phyloP scores from a whole-genome alignment of 2,797 vertebrate genomes.

The Graptemys geographica region DNA sequence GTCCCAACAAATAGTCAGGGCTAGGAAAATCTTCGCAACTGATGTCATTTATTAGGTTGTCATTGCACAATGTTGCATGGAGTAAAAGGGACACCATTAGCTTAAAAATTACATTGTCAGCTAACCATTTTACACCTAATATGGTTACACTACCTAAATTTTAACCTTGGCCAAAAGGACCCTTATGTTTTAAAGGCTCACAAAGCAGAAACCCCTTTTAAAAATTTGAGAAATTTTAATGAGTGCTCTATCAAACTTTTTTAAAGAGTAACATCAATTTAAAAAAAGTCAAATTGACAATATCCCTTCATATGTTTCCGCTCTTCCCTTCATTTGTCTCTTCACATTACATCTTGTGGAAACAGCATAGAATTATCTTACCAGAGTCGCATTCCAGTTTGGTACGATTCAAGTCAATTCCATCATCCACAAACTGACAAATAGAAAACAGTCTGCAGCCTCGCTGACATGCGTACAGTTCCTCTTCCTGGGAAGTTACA shows the following conservation, averaged over 20 bases:
- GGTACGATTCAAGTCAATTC: conserved; percentile 92
- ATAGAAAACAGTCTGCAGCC: conserved; percentile 98
- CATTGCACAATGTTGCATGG: neutral
- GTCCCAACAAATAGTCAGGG: neutral
- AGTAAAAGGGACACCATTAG: neutral
- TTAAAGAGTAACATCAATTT: neutral
- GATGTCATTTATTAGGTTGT: too few relatives aligned
- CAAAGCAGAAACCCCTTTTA: neutral
- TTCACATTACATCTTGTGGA: neutral
- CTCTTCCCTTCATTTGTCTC: neutral
- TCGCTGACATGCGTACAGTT: conserved; percentile 95
- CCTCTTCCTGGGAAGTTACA: conserved; percentile 89
- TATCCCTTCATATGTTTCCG: accelerated
- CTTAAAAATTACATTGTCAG: neutral
- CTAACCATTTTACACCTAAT: neutral
- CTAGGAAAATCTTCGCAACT: neutral
- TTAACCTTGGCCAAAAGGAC: neutral
- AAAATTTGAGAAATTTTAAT: neutral
- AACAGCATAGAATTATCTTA: conserved; percentile 75
- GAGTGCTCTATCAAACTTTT: neutral
- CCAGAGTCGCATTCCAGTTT: conserved; percentile 95
- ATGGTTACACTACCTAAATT: neutral
- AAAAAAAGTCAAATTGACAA: neutral
- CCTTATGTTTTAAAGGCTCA: neutral
- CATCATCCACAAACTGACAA: conserved; percentile 96